These are phyloP conservation scores for Amphipoea oculea DNA, from an alignment of 2,888 invertebrate genomes.

Conservation along the genomic window DNA sequence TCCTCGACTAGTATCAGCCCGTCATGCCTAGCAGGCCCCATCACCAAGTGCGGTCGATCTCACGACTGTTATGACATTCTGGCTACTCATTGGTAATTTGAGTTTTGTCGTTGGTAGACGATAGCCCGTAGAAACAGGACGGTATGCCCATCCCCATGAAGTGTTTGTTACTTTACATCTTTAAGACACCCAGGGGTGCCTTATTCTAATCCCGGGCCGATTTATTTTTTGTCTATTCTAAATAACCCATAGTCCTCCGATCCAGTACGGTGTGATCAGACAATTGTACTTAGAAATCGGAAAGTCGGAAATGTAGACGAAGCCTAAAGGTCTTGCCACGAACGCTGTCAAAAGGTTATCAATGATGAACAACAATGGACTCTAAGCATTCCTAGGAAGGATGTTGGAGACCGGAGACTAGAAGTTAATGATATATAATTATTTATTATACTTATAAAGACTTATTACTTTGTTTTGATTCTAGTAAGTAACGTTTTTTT, in stretches of 20 bases:
- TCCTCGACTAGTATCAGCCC: too few species aligned
- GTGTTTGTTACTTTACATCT: not conserved
- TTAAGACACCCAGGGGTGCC: not conserved
- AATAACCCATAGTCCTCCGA: not conserved
- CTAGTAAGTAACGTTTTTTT: not conserved
- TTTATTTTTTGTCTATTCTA: not conserved
- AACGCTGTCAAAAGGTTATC: conserved; percentile 39
- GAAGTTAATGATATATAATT: conserved; percentile 2
- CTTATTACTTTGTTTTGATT: conserved; percentile 1
- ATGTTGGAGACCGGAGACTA: conserved; percentile 11
- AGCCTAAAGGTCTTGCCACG: conserved; percentile 12
- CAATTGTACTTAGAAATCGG: not conserved
- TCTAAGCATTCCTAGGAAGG: conserved; percentile 32
- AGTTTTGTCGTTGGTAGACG: not conserved
- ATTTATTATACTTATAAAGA: not conserved
- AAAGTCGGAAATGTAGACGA: conserved; percentile 11
- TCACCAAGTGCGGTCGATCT: too few species aligned
- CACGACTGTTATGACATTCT: too few species aligned
- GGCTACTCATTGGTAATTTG: not conserved
- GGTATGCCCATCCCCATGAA: not conserved
- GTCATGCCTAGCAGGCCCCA: too few species aligned
- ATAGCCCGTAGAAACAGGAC: not conserved
- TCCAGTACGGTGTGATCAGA: not conserved
- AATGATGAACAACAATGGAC: conserved; percentile 43
- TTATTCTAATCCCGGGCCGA: too few species aligned